Percentiles rank a stretch among this genome's conserved stretches.
phyloP scores from a whole-genome alignment of 2,113 vertebrate genomes.

The Cettia cetti region DNA sequence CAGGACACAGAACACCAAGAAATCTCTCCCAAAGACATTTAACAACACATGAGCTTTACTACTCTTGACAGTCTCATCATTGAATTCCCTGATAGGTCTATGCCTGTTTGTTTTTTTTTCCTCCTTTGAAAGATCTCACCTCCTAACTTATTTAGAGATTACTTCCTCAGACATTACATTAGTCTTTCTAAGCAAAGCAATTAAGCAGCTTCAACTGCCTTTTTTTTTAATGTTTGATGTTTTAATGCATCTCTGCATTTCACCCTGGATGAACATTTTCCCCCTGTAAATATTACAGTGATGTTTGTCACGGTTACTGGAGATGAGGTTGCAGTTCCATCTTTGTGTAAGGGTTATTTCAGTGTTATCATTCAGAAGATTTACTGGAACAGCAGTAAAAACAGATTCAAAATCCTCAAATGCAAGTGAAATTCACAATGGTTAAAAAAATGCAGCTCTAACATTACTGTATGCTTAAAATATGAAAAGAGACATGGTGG shows the following conservation, averaged over 20 bases:
- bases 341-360: background rate
- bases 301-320: background rate
- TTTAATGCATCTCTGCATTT: background rate
- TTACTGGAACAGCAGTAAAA: background rate
- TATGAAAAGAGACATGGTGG: background rate
- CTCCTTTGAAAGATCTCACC: background rate
- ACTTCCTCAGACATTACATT: background rate
- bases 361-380: background rate
- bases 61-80: background rate
- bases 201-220: background rate
- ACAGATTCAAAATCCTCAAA: background rate
- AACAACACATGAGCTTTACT: background rate
- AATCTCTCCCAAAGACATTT: background rate
- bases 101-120: background rate
- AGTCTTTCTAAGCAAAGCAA: background rate
- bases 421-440: background rate
- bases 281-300: background rate
- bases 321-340: background rate
- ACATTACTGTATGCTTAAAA: background rate
- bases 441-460: accelerated
- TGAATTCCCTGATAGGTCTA: background rate
- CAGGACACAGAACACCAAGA: background rate
- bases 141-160: background rate
- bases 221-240: background rate
- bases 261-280: background rate